phyloP scores from a whole-genome alignment of 2,797 vertebrate species.

The Gobio occitaniae region DNA sequence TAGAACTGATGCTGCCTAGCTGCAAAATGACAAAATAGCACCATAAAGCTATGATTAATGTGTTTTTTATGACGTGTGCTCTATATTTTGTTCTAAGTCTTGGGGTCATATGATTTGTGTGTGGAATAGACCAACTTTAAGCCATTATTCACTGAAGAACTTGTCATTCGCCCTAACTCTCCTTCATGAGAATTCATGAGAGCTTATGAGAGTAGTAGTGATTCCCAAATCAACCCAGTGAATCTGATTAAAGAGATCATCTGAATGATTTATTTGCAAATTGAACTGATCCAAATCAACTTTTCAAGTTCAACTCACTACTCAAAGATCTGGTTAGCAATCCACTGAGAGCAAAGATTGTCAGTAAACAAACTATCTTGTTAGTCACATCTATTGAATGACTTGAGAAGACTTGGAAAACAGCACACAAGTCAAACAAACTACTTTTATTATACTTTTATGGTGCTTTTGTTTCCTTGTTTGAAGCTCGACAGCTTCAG shows the following conservation, averaged over 20 bases:
- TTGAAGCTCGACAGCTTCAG: not conserved
- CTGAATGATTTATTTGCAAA: not conserved
- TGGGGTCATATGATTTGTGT: not conserved
- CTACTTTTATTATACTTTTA: slow-evolving; percentile 3
- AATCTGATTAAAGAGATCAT: not conserved
- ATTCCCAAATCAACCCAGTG: not conserved
- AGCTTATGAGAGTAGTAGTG: not conserved
- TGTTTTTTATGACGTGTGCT: too few species aligned
- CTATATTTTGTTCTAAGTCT: not conserved
- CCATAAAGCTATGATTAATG: not conserved
- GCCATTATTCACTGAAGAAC: not conserved
- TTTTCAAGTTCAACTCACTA: not conserved
- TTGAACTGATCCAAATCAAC: not conserved
- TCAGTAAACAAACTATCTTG: not conserved
- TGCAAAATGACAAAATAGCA: not conserved
- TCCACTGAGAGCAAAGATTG: not conserved
- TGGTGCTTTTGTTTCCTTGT: not conserved
- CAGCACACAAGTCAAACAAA: not conserved
- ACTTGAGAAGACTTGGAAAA: not conserved
- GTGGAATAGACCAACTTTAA: not conserved
- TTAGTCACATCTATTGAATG: not conserved
- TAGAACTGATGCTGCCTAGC: not conserved
- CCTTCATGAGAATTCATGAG: not conserved
- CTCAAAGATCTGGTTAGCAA: not conserved
- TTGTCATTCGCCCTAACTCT: not conserved